Evolutionary conservation across 1,140 invertebrate species (phyloP).

Genomic region (Lepidurus couesii): DNA sequence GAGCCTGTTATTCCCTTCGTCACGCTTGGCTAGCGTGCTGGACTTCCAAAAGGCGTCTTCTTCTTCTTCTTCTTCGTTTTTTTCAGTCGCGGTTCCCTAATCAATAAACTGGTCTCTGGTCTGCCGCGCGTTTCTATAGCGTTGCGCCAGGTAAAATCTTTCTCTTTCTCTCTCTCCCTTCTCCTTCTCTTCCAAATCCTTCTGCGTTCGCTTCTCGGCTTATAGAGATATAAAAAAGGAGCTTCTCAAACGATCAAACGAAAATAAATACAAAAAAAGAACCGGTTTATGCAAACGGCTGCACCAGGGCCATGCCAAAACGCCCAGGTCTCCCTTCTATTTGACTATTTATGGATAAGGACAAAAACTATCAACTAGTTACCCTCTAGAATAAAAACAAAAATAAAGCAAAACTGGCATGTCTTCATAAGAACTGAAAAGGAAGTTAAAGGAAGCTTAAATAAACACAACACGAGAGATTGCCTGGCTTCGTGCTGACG

Average conservation of each 20-base stretch:
- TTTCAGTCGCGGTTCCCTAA: slow-evolving; percentile 19
- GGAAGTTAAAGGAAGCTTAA: not conserved
- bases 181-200: not conserved
- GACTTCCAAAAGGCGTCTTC: not conserved
- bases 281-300: not conserved
- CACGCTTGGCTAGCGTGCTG: slow-evolving; percentile 16
- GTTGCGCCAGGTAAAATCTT: slow-evolving; percentile 18
- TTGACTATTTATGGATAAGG: slow-evolving; percentile 19
- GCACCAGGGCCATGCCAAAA: slow-evolving; percentile 11
- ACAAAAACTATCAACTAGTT: slow-evolving; percentile 8
- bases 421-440: too few relatives aligned
- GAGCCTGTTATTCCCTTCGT: not conserved
- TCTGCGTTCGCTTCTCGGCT: not conserved
- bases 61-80: not conserved
- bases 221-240: not conserved
- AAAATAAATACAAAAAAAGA: slow-evolving; percentile 17
- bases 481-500: too few relatives aligned
- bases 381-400: not conserved
- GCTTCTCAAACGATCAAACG: not conserved
- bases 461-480: not conserved
- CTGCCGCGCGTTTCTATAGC: slow-evolving; percentile 20
- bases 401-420: not conserved
- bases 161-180: not conserved
- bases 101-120: slow-evolving; percentile 7
- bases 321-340: not conserved